phyloP scores from a whole-genome alignment of 2,797 vertebrate species.

The Cyclopterus lumpus region DNA sequence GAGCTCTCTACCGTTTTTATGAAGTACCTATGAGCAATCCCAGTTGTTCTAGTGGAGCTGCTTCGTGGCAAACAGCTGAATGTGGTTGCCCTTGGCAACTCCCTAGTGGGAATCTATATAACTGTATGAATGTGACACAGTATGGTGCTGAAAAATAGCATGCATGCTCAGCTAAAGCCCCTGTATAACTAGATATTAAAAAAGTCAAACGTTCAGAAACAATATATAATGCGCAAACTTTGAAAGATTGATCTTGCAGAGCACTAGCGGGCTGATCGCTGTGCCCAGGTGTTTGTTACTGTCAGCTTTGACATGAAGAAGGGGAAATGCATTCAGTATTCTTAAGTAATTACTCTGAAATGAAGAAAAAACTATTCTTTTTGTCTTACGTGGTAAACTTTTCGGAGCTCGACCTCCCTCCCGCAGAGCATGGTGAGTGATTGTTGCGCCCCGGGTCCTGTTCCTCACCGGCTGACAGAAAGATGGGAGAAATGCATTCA shows the following conservation, averaged over 20 bases:
- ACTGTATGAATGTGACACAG: conserved; percentile 51
- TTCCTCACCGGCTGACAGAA: conserved; percentile 67
- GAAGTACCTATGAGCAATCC: conserved; percentile 57
- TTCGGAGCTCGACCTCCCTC: conserved; percentile 48
- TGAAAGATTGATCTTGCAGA: conserved; percentile 47
- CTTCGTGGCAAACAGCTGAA: conserved; percentile 24
- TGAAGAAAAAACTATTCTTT: conserved; percentile 36
- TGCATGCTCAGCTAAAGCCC: conserved; percentile 23
- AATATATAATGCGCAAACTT: conserved; percentile 41
- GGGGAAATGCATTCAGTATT: conserved; percentile 57
- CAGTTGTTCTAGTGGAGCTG: conserved; percentile 40
- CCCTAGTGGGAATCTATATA: conserved; percentile 57
- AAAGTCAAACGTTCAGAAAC: conserved; percentile 35
- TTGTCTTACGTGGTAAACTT: conserved; percentile 64
- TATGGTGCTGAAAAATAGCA: conserved; percentile 43
- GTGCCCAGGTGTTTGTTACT: conserved; percentile 51
- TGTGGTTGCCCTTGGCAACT: conserved; percentile 58
- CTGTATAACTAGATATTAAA: conserved; percentile 42
- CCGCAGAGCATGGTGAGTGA: conserved; percentile 63
- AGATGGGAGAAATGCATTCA: conserved; percentile 58
- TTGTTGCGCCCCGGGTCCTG: conserved; percentile 67
- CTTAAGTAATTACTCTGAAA: conserved; percentile 69
- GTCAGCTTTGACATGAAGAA: conserved; percentile 45
- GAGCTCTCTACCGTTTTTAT: conserved; percentile 43
- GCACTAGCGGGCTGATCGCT: conserved; percentile 51